Base-by-base conservation (phyloP, 2,888 invertebrate genomes). In the Pseudeuparius sepicola region DNA sequence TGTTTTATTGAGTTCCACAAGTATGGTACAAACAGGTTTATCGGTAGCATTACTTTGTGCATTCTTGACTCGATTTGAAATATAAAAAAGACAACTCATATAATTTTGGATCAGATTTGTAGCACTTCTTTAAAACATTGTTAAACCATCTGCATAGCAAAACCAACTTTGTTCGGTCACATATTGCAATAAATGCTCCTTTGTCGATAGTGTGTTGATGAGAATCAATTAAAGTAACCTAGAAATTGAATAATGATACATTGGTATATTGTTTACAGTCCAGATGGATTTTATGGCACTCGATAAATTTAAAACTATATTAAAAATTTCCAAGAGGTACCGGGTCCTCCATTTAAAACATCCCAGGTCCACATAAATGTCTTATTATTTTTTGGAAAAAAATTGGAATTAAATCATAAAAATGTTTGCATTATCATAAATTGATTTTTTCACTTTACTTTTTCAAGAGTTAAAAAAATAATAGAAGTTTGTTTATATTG, bases 71-170 rank as follows among this genome's bases (percentile, higher is more conserved):
- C 37, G 44, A 34, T 41, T 52, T 43, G 45, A 59, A 63, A 50
- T 67, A 65, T 40, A 70, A 53, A 47, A 67, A 67, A 18, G 68
- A 64, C 33, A 70, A 50, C 51, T 69, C 69, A 42, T 69, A 69
- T 27, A 66, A 52, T 36, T 59, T 43, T 6, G 66, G 60, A 45
- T 59, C 53, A 4, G 54, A 53, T 40, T 61, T 56, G 41, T 64
- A 66, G 46, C 59, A 67, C 37, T 49, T 49, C 31, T 53, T 55
- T 31, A 62, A 51, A 39, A 66, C 50, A 32, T 66, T 52, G 24
- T 52, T 52, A 37, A 61, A 57, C 67, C 67, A 70, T 18, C 61
- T 49, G 47, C 69, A 69, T 13, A 70, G 50, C 17, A 53, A 47
- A 43, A 61, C 59, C 39, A 69, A 47, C 40, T 55, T 55, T 10